A percentile compares a stretch with the other conserved stretches of the same genome.
Evolutionary conservation across 2,797 vertebrate species (phyloP).

Genomic region (Novumbra hubbsi): DNA sequence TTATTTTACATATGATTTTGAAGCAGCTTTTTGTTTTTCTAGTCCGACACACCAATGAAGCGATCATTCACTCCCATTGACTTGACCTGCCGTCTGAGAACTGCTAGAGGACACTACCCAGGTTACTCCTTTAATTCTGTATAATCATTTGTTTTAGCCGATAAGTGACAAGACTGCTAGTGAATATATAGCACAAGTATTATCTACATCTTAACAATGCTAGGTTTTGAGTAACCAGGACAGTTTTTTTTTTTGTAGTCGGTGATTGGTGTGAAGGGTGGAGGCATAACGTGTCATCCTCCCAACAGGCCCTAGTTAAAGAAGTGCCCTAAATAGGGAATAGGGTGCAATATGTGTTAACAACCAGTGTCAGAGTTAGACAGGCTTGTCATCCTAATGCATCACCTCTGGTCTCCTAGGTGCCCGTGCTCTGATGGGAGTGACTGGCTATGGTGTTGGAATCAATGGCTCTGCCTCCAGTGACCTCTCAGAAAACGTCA

Average conservation of each 20-base stretch:
- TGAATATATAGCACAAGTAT: not conserved
- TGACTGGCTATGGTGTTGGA: slow-evolving; percentile 54
- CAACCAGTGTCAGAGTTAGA: not conserved
- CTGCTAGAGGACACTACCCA: slow-evolving; percentile 64
- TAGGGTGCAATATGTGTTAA: not conserved
- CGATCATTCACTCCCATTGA: slow-evolving; percentile 69
- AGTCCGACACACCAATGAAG: slow-evolving; percentile 73
- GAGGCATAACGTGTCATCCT: not conserved
- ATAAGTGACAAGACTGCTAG: slow-evolving; percentile 7
- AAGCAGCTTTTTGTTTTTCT: slow-evolving; percentile 26
- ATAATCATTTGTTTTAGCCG: not conserved
- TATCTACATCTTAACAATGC: not conserved
- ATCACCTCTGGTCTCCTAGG: slow-evolving; percentile 22
- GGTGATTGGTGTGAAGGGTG: not conserved
- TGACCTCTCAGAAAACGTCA: slow-evolving; percentile 39
- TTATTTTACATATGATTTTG: not conserved
- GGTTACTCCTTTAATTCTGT: slow-evolving; percentile 48
- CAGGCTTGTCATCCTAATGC: not conserved
- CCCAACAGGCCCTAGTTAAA: not conserved
- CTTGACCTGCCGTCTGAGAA: slow-evolving; percentile 65
- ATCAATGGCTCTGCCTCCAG: slow-evolving; percentile 46
- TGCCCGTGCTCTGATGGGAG: slow-evolving; percentile 43
- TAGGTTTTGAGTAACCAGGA: not conserved
- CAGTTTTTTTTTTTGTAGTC: not conserved
- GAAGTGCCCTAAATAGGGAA: not conserved